Percentiles rank a stretch among this genome's conserved stretches.
phyloP scores from a whole-genome alignment of 92 coral and sea anemone genomes.

The Plumapathes pennacea region DNA sequence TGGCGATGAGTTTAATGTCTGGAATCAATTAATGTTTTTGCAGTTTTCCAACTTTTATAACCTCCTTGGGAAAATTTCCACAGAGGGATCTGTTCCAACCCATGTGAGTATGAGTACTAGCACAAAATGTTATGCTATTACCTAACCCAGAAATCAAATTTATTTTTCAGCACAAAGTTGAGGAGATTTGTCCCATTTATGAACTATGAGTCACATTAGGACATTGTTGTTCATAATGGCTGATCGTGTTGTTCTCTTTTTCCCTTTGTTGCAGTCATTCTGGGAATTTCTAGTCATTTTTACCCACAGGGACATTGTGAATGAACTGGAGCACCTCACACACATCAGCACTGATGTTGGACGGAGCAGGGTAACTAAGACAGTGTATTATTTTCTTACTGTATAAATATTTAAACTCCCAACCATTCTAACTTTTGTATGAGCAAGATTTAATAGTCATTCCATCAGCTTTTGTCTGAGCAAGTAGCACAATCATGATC shows the following conservation, averaged over 20 bases:
- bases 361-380: constrained; percentile 71
- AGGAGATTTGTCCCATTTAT: no score
- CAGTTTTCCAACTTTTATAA: constrained; percentile 71
- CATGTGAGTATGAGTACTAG: constrained; percentile 55
- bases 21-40: no score
- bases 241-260: no score
- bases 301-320: constrained; percentile 85
- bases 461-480: not conserved
- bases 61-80: constrained; percentile 71
- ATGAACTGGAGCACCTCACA: constrained; percentile 85
- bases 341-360: constrained; percentile 89
- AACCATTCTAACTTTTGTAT: not conserved
- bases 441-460: not conserved
- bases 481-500: no score
- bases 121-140: no score
- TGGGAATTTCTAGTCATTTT: constrained; percentile 73
- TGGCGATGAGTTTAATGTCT: no score
- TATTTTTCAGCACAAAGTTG: no score
- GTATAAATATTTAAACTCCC: not conserved
- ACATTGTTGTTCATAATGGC: no score
- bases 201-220: no score
- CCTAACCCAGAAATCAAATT: no score
- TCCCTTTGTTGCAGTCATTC: constrained; percentile 59
- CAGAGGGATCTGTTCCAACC: constrained; percentile 67
- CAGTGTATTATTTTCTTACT: not conserved